Base-by-base conservation (phyloP, 2,797 vertebrate genomes). In the Sebastes diploproa region DNA sequence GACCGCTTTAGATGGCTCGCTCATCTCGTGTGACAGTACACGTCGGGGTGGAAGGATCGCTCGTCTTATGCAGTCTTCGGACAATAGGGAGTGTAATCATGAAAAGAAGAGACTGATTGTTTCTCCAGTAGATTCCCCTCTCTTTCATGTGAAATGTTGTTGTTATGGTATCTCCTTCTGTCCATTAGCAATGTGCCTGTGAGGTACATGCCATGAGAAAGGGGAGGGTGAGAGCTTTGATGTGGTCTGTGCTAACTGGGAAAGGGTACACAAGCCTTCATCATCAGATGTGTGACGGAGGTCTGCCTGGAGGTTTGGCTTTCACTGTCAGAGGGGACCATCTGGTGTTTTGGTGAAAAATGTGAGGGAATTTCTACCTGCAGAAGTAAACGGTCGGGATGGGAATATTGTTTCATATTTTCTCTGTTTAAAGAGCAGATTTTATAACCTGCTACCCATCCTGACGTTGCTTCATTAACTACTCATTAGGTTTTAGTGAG, bases 1-100 rank as follows among this genome's bases (percentile, higher is more conserved):
- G 84, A 80, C 84, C 71, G 86, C 88, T 90, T 88, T 65, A 83
- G 84, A 81, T 4, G 64, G 71, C 78, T 84, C 11, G 83, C 89
- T 89, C 88, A 13, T 92, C 89, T 95, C 94, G 83, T 91, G 94
- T 93, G 94, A 94, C 86, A 25, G 78, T 91, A 94, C 93, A 93
- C 32, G 91, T 86, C 55, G 71, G 65, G 67, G 68, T 77, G 84
- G 85, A 92, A 78, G 88, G 90, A 83, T 80, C 69, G 83, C 80
- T 79, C 38, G 75, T 85, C 82, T 82, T 69, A 69, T 70, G 62
- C 75, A 34, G 75, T 87, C 71, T 66, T n/a, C 1, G 56, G 68
- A 91, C 91, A 92, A 92, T 84, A 62, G 79, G 18, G 18, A 76
- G 74, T 55, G 78, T 75, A 82, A 58, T 84, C 61, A 34, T 77